phyloP scores from a whole-genome alignment of 2,113 vertebrate genomes.

The Nestor notabilis region DNA sequence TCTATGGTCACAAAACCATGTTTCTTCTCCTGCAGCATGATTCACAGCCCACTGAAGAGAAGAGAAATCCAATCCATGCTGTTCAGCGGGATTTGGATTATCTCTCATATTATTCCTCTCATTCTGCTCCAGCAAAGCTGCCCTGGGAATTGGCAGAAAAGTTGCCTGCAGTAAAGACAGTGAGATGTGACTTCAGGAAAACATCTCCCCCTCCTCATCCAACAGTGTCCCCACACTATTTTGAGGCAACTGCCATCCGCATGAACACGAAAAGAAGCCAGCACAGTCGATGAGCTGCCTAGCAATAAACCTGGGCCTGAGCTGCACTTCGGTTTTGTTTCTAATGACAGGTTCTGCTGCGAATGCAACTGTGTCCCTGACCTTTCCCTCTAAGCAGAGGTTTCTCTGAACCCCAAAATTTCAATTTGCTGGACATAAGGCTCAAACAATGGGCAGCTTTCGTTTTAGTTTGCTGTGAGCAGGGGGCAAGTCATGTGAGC shows the following conservation, averaged over 20 bases:
- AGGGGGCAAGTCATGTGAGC: neutral
- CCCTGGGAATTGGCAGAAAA: neutral
- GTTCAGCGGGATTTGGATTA: neutral
- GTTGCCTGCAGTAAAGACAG: neutral
- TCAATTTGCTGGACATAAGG: neutral
- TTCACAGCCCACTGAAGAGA: neutral
- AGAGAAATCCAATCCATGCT: neutral
- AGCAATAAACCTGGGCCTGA: neutral
- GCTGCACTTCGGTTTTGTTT: neutral
- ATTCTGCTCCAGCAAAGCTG: neutral
- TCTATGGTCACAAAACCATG: neutral
- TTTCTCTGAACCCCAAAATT: neutral
- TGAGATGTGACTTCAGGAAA: neutral
- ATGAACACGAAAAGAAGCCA: neutral
- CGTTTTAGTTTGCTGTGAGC: neutral
- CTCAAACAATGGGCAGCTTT: neutral
- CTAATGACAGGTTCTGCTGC: neutral
- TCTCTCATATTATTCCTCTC: neutral
- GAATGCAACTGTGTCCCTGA: neutral
- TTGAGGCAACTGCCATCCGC: neutral
- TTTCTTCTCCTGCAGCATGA: neutral
- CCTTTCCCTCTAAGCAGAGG: neutral
- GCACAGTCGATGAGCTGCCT: neutral
- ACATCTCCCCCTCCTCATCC: neutral
- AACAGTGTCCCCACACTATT: neutral